Conservation (phyloP, 2,888 invertebrate genomes). For the Ariolimax columbianus region DNA sequence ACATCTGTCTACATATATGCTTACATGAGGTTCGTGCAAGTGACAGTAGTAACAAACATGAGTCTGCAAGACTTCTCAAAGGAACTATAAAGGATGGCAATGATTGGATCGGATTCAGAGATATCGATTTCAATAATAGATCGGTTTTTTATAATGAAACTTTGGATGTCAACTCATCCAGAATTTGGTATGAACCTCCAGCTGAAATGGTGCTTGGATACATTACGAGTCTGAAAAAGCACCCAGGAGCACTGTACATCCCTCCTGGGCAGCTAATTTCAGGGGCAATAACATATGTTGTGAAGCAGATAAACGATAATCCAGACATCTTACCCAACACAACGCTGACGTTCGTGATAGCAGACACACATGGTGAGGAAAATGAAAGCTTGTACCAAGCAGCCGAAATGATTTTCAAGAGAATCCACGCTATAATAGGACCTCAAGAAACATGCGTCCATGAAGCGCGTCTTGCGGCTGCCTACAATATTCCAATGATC, state of each 20-base stretch:
- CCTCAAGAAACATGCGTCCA: constrained; percentile 93
- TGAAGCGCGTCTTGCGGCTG: constrained; percentile 94
- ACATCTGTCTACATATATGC: not conserved
- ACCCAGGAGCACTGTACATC: constrained; percentile 81
- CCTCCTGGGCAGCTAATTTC: constrained; percentile 86
- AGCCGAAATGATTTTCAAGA: constrained; percentile 87
- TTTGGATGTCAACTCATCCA: not conserved
- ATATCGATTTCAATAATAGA: not conserved
- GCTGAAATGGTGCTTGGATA: constrained; percentile 68
- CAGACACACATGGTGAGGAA: constrained; percentile 94
- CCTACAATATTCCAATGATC: constrained; percentile 96
- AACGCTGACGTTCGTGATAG: constrained; percentile 87
- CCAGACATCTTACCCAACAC: constrained; percentile 83
- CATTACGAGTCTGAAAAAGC: constrained; percentile 64
- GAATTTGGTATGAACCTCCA: constrained; percentile 12
- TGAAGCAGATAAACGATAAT: constrained; percentile 85
- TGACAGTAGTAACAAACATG: too few species aligned
- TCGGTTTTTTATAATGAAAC: not conserved
- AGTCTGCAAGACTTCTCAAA: too few species aligned
- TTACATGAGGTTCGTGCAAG: not conserved
- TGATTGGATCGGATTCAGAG: too few species aligned
- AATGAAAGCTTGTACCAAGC: constrained; percentile 90
- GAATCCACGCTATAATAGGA: constrained; percentile 92
- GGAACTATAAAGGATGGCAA: not conserved
- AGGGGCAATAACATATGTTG: constrained; percentile 92